A percentile compares a stretch with the other conserved stretches of the same genome.
Conservation (phyloP, 2,888 invertebrate species). For the Colletes collaris region DNA sequence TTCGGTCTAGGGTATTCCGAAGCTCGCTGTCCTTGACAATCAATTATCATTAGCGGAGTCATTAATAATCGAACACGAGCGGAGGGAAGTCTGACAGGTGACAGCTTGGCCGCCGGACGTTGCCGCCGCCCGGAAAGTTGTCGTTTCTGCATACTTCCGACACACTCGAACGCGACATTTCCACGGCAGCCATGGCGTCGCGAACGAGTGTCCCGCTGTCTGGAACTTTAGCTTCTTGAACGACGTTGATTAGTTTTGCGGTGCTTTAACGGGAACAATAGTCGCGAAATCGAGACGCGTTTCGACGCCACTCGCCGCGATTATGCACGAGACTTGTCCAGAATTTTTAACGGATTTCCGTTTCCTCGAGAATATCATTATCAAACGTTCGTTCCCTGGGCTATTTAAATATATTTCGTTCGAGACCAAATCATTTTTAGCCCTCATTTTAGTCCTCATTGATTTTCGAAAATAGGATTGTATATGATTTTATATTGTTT, state of each 20-base stretch:
- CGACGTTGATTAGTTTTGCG: conserved; percentile 24
- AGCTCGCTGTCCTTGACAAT: conserved; percentile 32
- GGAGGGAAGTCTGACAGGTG: conserved; percentile 35
- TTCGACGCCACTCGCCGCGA: too few species aligned
- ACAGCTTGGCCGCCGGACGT: conserved; percentile 43
- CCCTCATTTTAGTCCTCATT: too few species aligned
- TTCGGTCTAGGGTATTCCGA: background rate
- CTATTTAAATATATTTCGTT: too few species aligned
- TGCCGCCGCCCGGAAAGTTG: conserved; percentile 53
- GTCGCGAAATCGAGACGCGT: background rate
- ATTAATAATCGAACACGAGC: conserved; percentile 61
- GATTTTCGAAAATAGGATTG: too few species aligned
- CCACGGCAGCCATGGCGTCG: conserved; percentile 18
- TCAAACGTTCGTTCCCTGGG: too few species aligned
- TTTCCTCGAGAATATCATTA: too few species aligned
- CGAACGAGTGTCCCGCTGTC: conserved; percentile 8
- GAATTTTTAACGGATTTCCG: too few species aligned
- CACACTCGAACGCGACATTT: conserved; percentile 45
- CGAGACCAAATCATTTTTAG: too few species aligned
- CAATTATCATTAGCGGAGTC: conserved; percentile 61
- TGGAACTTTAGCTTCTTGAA: conserved; percentile 34
- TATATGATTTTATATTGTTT: too few species aligned
- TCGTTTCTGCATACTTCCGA: conserved; percentile 61
- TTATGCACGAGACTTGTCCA: too few species aligned
- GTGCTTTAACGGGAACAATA: conserved; percentile 17